Evolutionary conservation across 2,888 invertebrate genomes (phyloP).

Genomic region (Nymphalis c-album): DNA sequence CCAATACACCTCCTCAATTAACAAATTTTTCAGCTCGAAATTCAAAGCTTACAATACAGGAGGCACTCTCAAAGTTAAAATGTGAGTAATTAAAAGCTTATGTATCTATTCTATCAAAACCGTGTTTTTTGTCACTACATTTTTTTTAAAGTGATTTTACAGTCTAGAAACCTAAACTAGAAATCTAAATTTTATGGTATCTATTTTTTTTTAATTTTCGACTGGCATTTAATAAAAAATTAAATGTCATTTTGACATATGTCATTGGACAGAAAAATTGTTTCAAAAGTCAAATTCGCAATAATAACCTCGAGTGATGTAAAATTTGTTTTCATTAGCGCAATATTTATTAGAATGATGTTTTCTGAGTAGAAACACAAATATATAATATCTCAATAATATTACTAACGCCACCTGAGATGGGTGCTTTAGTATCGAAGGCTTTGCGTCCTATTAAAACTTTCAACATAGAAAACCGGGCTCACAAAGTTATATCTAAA

Average conservation of each 20-base stretch:
- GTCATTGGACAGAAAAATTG: conserved; percentile 3
- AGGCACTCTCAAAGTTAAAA: conserved; percentile 63
- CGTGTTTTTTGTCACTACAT: too few relatives aligned
- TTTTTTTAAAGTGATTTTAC: too few relatives aligned
- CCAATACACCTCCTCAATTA: conserved; percentile 54
- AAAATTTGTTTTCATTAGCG: conserved; percentile 15
- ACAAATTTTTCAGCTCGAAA: conserved; percentile 48
- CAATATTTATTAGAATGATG: conserved; percentile 41
- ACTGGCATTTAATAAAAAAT: too few relatives aligned
- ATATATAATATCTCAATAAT: conserved; percentile 35
- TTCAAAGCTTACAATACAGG: conserved; percentile 54
- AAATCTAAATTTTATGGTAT: too few relatives aligned
- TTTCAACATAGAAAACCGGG: conserved; percentile 89
- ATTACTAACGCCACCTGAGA: conserved; percentile 72
- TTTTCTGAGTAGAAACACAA: conserved; percentile 35
- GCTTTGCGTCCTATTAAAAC: conserved; percentile 82
- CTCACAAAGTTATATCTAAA: conserved; percentile 85
- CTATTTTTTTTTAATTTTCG: too few relatives aligned
- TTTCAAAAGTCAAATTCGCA: conserved; percentile 21
- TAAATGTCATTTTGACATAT: conserved; percentile 3
- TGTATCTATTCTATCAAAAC: not conserved
- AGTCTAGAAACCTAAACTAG: too few relatives aligned
- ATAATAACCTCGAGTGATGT: conserved; percentile 35
- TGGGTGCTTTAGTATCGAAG: conserved; percentile 85
- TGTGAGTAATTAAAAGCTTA: conserved; percentile 44